Evolutionary conservation across 1,140 invertebrate genomes (phyloP).

Genomic region (Metaphire vulgaris): DNA sequence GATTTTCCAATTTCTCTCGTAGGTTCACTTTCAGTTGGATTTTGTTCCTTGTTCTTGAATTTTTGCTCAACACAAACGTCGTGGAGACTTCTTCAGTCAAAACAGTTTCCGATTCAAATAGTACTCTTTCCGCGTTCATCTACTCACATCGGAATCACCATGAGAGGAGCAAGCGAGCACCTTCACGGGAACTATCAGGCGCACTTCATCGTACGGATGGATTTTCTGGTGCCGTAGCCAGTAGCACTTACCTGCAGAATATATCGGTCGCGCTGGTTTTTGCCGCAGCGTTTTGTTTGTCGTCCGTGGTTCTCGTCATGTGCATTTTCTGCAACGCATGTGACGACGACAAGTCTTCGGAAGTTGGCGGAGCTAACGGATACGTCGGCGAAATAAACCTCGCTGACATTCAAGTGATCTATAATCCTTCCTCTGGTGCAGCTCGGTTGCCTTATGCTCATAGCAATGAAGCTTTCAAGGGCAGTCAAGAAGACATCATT

Average conservation of each 20-base stretch:
- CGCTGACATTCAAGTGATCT: background rate
- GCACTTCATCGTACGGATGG: background rate
- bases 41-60: too few species aligned
- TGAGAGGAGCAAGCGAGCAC: background rate
- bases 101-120: too few species aligned
- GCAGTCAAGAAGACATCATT: background rate
- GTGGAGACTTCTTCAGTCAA: background rate
- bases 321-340: background rate
- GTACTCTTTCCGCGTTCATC: too few species aligned
- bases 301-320: background rate
- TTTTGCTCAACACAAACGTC: background rate
- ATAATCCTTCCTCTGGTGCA: background rate
- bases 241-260: background rate
- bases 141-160: background rate
- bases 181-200: background rate
- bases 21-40: too few species aligned
- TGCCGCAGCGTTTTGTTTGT: background rate
- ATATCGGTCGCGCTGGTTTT: background rate
- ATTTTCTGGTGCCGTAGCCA: background rate
- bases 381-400: background rate
- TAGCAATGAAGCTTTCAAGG: background rate
- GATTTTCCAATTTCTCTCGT: too few species aligned
- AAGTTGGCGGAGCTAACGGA: background rate
- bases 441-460: background rate
- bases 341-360: background rate